Base-by-base conservation (phyloP, 1,140 invertebrate genomes). In the Drosophila bifasciata region DNA sequence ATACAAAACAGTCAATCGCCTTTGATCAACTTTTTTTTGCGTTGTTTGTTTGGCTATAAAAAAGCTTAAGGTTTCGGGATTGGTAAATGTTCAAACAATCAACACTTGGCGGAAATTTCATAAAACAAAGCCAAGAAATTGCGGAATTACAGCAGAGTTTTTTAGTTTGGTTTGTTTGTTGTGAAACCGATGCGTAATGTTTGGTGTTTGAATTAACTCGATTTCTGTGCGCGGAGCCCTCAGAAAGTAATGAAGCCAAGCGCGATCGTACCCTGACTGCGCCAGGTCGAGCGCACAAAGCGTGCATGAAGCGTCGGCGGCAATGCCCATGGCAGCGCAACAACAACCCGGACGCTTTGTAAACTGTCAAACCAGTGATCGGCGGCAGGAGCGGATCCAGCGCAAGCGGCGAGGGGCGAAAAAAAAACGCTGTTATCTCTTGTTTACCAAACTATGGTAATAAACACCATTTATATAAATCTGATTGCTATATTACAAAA, bases 181-280 rank as follows among this genome's bases (percentile, higher is more conserved):
- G 36, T 21, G 11, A 36, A 51, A 23, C 36, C 32, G 11, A 5
- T 61, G 59, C 15, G 53, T 59, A 58, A 17, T 16, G 21, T 67
- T 39, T 16, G 21, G 16, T 21, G 5, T 46, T 72, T 48, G 7
- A 41, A 17, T 56, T 28, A 19, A 9, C 11, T 19, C 5, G 11
- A 16, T 16, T 13, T 13, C 55, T 44, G 16, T 45, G 49, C 46
- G 39, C 56, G 41, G 40, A 79, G 77, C 71, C 59, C 64, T 55
- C 60, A 19, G 51, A 70, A 57, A 62, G 81, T 75, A 81, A 62
- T 88, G 70, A 21, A 81, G 81, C 74, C 66, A 57, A 67, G 71
- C 83, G 77, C 81, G 81, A 86, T 86, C 81, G 32, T 59, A 75
- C 53, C 64, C 64, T 68, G 78, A 86, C 85, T 86, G 83, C 75